A percentile compares a stretch with the other conserved stretches of the same genome.
phyloP scores from a whole-genome alignment of 2,797 vertebrate species.

The Onychomys torridus region DNA sequence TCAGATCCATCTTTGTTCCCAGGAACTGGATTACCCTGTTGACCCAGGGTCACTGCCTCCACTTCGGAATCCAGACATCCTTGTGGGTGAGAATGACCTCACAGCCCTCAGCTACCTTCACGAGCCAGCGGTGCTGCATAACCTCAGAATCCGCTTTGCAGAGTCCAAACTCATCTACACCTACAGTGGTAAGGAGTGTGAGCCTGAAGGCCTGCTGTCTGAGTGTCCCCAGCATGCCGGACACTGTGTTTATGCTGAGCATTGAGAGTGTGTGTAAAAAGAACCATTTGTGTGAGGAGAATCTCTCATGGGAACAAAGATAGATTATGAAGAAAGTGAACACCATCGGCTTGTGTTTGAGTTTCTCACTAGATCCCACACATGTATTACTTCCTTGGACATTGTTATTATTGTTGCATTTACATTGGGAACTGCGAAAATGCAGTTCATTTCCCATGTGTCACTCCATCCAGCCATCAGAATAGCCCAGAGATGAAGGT shows the following conservation, averaged over 20 bases:
- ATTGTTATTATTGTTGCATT: not conserved
- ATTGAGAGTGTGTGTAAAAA: not conserved
- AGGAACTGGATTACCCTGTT: constrained; percentile 91
- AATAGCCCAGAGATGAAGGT: not conserved
- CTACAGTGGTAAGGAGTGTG: constrained; percentile 93
- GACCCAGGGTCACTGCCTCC: constrained; percentile 92
- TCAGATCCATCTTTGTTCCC: constrained; percentile 38
- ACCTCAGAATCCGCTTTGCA: constrained; percentile 96
- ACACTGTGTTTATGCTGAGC: not conserved
- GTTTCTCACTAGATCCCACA: not conserved
- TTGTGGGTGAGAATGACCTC: constrained; percentile 99
- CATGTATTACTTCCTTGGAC: not conserved
- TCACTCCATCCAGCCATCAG: not conserved
- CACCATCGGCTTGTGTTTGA: not conserved
- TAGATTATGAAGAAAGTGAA: not conserved
- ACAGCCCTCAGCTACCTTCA: constrained; percentile 99
- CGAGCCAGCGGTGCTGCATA: constrained; percentile 97
- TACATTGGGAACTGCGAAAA: not conserved
- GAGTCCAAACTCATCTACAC: constrained; percentile 99
- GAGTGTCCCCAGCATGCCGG: not conserved
- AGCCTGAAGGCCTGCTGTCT: not conserved
- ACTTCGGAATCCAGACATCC: constrained; percentile 97
- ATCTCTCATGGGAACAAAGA: not conserved
- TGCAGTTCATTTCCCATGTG: not conserved
- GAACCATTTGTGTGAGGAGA: not conserved